Percentiles rank a stretch among this genome's conserved stretches.
Evolutionary conservation across 2,797 vertebrate species (phyloP).

Genomic region (Pteropus rufus): DNA sequence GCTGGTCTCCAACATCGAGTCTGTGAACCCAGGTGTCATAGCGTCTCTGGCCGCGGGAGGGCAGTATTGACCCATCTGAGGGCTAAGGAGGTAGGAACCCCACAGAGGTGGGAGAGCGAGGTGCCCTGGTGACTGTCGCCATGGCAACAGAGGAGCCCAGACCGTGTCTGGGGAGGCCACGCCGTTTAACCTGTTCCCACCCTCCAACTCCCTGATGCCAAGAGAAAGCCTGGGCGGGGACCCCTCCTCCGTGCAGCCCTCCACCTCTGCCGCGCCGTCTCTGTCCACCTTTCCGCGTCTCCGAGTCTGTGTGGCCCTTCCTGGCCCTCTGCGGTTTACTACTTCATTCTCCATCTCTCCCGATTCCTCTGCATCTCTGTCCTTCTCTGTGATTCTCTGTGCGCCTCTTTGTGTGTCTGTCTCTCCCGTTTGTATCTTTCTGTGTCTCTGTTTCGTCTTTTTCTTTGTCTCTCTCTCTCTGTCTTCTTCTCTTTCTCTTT

Average conservation of each 20-base stretch:
- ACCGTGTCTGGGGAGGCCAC: background rate
- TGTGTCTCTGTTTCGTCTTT: background rate
- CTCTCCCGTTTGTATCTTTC: background rate
- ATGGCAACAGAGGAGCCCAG: slow-evolving; percentile 29
- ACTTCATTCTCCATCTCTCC: background rate
- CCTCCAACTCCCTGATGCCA: background rate
- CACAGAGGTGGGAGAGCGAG: background rate
- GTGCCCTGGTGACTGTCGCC: slow-evolving; percentile 33
- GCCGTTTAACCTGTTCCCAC: background rate
- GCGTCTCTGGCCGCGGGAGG: slow-evolving; percentile 42
- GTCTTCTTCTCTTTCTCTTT: background rate
- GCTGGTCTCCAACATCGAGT: background rate
- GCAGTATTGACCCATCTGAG: background rate
- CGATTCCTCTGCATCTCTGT: background rate
- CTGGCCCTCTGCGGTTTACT: too few relatives aligned
- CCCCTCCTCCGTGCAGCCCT: background rate
- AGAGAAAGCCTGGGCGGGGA: background rate
- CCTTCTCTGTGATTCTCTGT: background rate
- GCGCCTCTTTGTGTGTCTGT: background rate
- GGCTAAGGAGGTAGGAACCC: background rate
- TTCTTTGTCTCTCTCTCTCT: background rate
- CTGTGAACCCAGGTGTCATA: background rate
- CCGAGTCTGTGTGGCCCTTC: too few relatives aligned
- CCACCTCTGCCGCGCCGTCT: background rate
- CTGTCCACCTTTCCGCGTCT: background rate